A percentile compares a stretch with the other conserved stretches of the same genome.
phyloP scores from a whole-genome alignment of 2,888 invertebrate species.

The Melieria picta region DNA sequence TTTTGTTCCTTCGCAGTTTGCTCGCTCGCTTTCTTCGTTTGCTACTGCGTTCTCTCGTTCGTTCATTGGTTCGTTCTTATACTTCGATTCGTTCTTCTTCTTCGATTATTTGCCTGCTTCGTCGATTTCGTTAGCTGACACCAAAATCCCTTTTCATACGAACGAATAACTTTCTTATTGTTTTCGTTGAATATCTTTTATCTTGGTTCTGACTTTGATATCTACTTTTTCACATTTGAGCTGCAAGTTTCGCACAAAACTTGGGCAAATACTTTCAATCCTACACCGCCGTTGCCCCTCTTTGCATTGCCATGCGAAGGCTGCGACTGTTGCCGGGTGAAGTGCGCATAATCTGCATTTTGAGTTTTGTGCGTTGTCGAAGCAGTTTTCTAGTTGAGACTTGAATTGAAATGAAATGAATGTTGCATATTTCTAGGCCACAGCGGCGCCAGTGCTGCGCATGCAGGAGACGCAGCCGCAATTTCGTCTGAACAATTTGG shows the following conservation, averaged over 20 bases:
- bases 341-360: background rate
- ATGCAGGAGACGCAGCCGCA: slow-evolving; percentile 74
- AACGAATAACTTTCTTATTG: background rate
- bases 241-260: no score
- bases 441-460: slow-evolving; percentile 72
- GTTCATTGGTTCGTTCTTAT: background rate
- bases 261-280: no score
- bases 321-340: no score
- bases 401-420: slow-evolving; percentile 11
- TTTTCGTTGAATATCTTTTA: background rate
- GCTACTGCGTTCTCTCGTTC: background rate
- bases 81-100: background rate
- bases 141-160: no score
- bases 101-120: background rate
- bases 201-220: background rate
- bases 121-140: no score
- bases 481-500: slow-evolving; percentile 78
- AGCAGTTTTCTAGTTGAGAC: slow-evolving; percentile 1
- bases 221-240: no score
- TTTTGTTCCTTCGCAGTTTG: slow-evolving; percentile 13
- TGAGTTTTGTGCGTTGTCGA: background rate
- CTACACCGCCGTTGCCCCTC: no score
- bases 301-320: no score
- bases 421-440: slow-evolving; percentile 61
- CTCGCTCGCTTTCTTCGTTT: slow-evolving; percentile 16